Evolutionary conservation across 2,797 vertebrate species (phyloP), one percentile per base, ranked within the genome.

Genomic region (Garrulus glandarius): DNA sequence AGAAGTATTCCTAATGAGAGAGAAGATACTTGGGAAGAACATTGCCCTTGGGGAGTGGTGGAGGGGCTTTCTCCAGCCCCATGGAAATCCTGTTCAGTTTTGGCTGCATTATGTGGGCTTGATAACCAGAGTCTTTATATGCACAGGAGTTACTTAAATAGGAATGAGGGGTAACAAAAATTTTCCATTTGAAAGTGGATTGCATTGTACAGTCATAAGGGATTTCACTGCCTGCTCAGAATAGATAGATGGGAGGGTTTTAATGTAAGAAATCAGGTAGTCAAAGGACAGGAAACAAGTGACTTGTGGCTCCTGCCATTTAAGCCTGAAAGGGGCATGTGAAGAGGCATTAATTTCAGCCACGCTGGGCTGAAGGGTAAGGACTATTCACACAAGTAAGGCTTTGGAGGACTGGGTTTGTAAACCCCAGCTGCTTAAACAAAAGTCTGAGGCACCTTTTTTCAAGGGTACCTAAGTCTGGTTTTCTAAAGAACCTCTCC

Each of bases 301-400:
- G 10, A 39, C 44, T 92, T 69, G 70, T 70, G 68, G 55, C 63
- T 90, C 65, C 74, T 92, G 94, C 34, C 71, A 47, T 96, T 93
- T 89, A 57, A 84, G 46, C 49, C 57, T 83, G 92, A 92, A 70
- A 89, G 68, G 43, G 46, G 15, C 49, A 47, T 2, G 3, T 84
- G 84, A 93, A 91, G 82, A 92, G 91, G 88, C 92, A 93, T 92
- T 89, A 70, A 95, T 96, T 94, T 95, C 86, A 95, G 74, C 63
- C 81, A 46, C 2, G 0, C 71, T 64, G 63, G 52, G 71, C 74
- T 94, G 78, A 60, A 95, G 80, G 41, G 52, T 74, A 41, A 82
- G 60, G 70, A 52, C 88, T 95, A 87, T 94, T 94, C 80, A 89
- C 37, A 56, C 24, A 68, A 89, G 63, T 30, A 63, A 84, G 17